Percentiles rank a stretch among this genome's conserved stretches.
Conservation (phyloP, 2,888 invertebrate species). For the Stenolophus ochropezus region DNA sequence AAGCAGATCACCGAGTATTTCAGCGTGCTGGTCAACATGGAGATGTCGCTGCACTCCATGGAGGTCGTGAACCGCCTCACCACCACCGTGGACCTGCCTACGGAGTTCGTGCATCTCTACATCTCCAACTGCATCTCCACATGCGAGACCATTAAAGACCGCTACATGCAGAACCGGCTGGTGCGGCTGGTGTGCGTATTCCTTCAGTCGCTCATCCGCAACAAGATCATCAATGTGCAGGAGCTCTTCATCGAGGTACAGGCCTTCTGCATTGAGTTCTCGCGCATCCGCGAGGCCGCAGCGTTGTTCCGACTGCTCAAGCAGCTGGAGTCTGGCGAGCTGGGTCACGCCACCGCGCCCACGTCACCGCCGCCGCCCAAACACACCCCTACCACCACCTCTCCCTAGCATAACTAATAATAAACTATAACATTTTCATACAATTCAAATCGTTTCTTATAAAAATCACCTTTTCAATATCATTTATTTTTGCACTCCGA, state of each 20-base stretch:
- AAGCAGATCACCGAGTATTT: slow-evolving; percentile 97
- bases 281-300: slow-evolving; percentile 96
- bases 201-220: slow-evolving; percentile 95
- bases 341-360: slow-evolving; percentile 64
- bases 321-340: slow-evolving; percentile 86
- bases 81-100: slow-evolving; percentile 94
- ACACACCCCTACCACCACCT: background rate
- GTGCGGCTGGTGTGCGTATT: slow-evolving; percentile 98
- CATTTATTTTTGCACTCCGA: too few relatives aligned
- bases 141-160: slow-evolving; percentile 96
- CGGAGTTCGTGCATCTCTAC: slow-evolving; percentile 97
- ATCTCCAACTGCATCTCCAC: slow-evolving; percentile 98
- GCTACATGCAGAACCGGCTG: slow-evolving; percentile 97
- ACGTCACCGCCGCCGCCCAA: background rate
- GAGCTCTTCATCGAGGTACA: slow-evolving; percentile 97
- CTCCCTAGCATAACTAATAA: too few relatives aligned
- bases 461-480: too few relatives aligned
- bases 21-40: slow-evolving; percentile 97
- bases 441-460: too few relatives aligned
- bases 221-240: slow-evolving; percentile 98
- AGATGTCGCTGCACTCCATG: slow-evolving; percentile 99
- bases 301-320: slow-evolving; percentile 93
- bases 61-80: slow-evolving; percentile 97
- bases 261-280: slow-evolving; percentile 98
- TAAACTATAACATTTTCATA: too few relatives aligned